A percentile compares a stretch with the other conserved stretches of the same genome.
Conservation (phyloP, 2,888 invertebrate species). For the Zelleria hepariella region DNA sequence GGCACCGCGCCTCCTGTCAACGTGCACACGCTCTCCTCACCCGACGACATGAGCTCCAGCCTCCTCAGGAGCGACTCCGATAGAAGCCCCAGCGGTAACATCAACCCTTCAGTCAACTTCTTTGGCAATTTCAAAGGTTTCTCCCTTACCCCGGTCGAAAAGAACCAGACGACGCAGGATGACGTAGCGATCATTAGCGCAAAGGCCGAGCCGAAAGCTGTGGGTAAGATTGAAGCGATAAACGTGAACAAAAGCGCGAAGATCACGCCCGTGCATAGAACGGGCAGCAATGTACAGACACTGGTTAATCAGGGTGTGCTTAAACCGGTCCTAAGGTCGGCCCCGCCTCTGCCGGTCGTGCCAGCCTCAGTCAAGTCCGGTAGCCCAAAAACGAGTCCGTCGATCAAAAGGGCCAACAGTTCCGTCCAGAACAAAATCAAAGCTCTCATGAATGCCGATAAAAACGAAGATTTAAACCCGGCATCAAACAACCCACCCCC, state of each 20-base stretch:
- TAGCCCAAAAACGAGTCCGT: conserved; percentile 48
- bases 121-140: conserved; percentile 92
- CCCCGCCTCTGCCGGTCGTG: conserved; percentile 77
- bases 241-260: conserved; percentile 62
- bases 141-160: conserved; percentile 77
- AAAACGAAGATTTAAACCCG: conserved; percentile 40
- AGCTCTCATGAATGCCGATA: conserved; percentile 53
- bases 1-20: conserved; percentile 45
- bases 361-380: conserved; percentile 40
- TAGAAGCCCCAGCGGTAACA: conserved; percentile 40
- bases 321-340: conserved; percentile 67
- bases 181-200: conserved; percentile 20
- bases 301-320: conserved; percentile 41
- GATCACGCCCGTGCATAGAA: conserved; percentile 62
- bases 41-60: conserved; percentile 81
- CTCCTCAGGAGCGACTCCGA: conserved; percentile 71
- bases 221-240: conserved; percentile 18
- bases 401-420: conserved; percentile 53
- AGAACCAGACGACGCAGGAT: conserved; percentile 30
- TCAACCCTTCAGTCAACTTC: conserved; percentile 74
- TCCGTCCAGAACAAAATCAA: conserved; percentile 58
- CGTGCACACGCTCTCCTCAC: conserved; percentile 71
- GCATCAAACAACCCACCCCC: conserved; percentile 74
- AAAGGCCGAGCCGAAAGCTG: conserved; percentile 1
- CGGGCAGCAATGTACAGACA: conserved; percentile 50